Evolutionary conservation across 2,888 invertebrate species (phyloP), one percentile per base, ranked within the genome.

Genomic region (Cacoxenus indagator): DNA sequence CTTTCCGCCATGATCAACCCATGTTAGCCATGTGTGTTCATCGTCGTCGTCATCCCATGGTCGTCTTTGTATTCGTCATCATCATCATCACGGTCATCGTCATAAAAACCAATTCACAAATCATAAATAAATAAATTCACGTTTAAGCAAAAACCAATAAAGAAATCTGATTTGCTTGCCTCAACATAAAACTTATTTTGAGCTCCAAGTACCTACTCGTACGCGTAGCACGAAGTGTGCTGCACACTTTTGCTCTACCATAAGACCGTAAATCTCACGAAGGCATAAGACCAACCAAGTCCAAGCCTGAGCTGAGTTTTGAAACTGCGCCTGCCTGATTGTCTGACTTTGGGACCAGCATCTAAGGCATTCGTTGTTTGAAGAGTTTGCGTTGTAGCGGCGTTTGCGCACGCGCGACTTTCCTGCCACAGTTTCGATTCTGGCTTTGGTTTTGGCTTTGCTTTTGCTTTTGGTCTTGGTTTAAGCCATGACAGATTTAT

Each of bases 91-190:
- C 24, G 24, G 45, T 45, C 85, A 81, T 81, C 82, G 81, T 82
- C 84, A 82, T 82, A 84, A 85, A 85, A 85, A 78, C 71, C 80
- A 85, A 84, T 84, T 84, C 84, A 85, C 84, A 84, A 84, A 85
- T 85, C 84, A 85, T 85, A 85, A 85, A 85, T 85, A 84, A 84
- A 83, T 79, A 79, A 81, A 81, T 78, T 77, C 77, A 77, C 76
- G 74, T 68, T 69, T 73, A 57, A 26, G 70, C 68, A 72, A 70
- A 72, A 70, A 68, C 68, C 80, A 82, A 81, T 82, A 82, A 82
- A 82, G 73, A 82, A 81, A 81, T 81, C 80, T 77, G 82, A 82
- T 81, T 78, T 79, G 61, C 22, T 43, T 27, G 22, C 78, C 76
- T 76, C 78, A 81, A 78, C 80, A 79, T 80, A 80, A 80, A 37